These are phyloP conservation scores for Pararge aegeria DNA, from an alignment of 1,140 invertebrate species.

Conservation along the genomic window DNA sequence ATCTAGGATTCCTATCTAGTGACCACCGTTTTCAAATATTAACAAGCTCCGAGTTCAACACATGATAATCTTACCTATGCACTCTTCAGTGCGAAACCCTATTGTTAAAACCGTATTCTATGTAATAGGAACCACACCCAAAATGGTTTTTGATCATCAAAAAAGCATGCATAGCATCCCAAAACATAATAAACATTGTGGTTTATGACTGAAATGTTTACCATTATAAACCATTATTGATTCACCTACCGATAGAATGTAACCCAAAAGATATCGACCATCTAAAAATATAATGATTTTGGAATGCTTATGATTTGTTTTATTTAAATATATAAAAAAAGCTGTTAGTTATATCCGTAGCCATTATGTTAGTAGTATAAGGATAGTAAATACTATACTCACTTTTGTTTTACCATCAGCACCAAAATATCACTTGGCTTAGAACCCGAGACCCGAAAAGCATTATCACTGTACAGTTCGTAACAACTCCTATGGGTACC, in stretches of 20 bases:
- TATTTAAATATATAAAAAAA: not conserved
- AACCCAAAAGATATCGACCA: too few relatives aligned
- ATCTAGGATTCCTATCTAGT: too few relatives aligned
- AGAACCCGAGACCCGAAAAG: constrained; percentile 26
- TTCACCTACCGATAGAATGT: too few relatives aligned
- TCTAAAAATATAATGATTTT: not conserved
- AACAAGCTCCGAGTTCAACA: too few relatives aligned
- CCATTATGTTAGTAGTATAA: not conserved
- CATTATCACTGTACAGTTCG: constrained; percentile 14
- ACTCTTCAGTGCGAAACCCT: too few relatives aligned
- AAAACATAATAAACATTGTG: not conserved
- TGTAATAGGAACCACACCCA: not conserved
- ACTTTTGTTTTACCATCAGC: constrained; percentile 21
- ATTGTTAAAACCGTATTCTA: not conserved
- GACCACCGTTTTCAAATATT: too few relatives aligned
- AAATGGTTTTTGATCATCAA: not conserved
- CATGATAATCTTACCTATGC: too few relatives aligned
- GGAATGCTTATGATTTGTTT: not conserved
- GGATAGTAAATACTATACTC: constrained; percentile 17
- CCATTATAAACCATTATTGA: too few relatives aligned
- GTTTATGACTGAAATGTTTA: constrained; percentile 1
- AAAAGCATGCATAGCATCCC: not conserved
- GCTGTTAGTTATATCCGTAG: constrained; percentile 7
- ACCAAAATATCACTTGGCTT: constrained; percentile 16
- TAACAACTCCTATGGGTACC: not conserved